These are phyloP conservation scores for Trididemnum clinides DNA, from an alignment of 23 tunicate species.

Conservation along the genomic window DNA sequence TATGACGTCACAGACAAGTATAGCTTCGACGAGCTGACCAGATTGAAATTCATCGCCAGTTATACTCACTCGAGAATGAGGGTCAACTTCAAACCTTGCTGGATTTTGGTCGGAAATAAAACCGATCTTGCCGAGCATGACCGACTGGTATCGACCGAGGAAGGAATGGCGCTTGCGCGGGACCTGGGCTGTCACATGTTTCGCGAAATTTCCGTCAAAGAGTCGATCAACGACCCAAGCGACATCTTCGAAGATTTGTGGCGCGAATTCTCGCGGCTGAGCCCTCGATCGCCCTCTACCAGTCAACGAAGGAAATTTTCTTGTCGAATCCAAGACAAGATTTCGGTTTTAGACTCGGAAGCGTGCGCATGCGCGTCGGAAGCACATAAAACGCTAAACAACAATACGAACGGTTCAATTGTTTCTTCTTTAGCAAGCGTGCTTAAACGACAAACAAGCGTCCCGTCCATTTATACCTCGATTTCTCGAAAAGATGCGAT, in stretches of 20 bases:
- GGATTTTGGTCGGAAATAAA: constrained; percentile 75
- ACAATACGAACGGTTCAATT: neutral
- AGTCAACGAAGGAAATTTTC: constrained; percentile 54
- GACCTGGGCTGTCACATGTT: constrained; percentile 71
- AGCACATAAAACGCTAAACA: neutral
- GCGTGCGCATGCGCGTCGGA: constrained; percentile 61
- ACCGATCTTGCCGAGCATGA: constrained; percentile 67
- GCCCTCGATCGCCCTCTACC: constrained; percentile 86
- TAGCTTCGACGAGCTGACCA: constrained; percentile 77
- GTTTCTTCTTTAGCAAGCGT: constrained; percentile 41
- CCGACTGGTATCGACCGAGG: constrained; percentile 62
- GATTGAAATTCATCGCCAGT: constrained; percentile 77
- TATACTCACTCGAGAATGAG: constrained; percentile 63
- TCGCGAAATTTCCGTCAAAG: constrained; percentile 82
- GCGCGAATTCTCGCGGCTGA: constrained; percentile 61
- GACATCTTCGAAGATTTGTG: constrained; percentile 72
- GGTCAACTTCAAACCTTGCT: constrained; percentile 61
- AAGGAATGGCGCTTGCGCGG: constrained; percentile 72
- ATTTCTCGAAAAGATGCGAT: constrained; percentile 3
- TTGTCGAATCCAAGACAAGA: constrained; percentile 62
- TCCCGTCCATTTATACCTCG: neutral
- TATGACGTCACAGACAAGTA: constrained; percentile 88
- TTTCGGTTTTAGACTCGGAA: constrained; percentile 53
- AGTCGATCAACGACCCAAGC: constrained; percentile 64
- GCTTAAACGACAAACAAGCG: constrained; percentile 39